Evolutionary conservation across 2,113 vertebrate species (phyloP), one percentile per base, ranked within the genome.

Genomic region (Stercorarius parasiticus): DNA sequence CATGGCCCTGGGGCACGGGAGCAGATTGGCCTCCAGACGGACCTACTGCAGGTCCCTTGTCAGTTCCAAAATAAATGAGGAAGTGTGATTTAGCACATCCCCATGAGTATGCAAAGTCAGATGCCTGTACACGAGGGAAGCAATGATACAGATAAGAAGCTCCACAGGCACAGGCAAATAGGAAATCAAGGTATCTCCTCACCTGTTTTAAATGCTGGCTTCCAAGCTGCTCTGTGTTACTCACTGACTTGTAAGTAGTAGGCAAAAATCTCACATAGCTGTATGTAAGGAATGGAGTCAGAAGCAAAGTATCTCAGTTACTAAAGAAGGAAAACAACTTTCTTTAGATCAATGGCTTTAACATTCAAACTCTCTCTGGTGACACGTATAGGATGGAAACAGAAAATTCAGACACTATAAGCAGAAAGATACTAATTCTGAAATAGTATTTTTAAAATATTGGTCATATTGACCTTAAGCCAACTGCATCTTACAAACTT

Each of bases 11-110:
- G 40, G 88, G 72, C 67, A 70, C 59, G 25, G 38, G n/a, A 78
- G 53, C 40, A 95, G 59, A 88, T 6, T 36, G 61, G 95, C 86
- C 65, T 90, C 88, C 58, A 88, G 92, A 65, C 40, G 10, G 42
- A 90, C 30, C 59, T 49, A 45, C 58, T 62, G n/a, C 47, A 50
- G 45, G 84, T 34, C 67, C 66, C 53, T 49, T 45, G 13, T 62
- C 82, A 73, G 13, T 27, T 90, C 80, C 77, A 42, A 86, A 84
- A 79, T 26, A 76, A 84, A 85, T 5, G 43, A 53, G 77, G 38
- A 61, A 62, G 2, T 50, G 42, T 55, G 72, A 94, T 90, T 59
- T 84, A 67, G 82, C 65, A 85, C 62, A 74, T 58, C 23, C 85
- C 43, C 0, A 0, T 29, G 50, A 82, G 56, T 13, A 82, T 9